Conservation (phyloP, 2,113 vertebrate species). For the Rhinopomastus cyanomelas region DNA sequence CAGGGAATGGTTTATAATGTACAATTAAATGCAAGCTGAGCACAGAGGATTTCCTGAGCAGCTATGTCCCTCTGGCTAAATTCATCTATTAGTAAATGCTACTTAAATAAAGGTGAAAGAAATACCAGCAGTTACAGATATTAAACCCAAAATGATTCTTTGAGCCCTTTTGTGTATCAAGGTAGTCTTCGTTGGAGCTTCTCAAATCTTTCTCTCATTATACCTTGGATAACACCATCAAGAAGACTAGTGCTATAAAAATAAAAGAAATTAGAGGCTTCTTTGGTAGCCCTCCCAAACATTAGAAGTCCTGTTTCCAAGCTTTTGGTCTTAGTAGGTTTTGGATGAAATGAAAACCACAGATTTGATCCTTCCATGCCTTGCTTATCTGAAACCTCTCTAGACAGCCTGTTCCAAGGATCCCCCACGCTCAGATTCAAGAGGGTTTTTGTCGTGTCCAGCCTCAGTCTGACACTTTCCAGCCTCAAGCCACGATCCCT, state of each 20-base stretch:
- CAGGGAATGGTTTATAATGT: slow-evolving; percentile 29
- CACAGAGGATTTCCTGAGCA: neutral
- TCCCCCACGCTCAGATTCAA: no score
- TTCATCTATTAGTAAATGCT: slow-evolving; percentile 21
- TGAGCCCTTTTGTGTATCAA: neutral
- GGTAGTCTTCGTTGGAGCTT: neutral
- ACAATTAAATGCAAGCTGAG: slow-evolving; percentile 57
- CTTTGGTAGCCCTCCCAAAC: neutral
- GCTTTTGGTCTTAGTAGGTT: slow-evolving; percentile 8
- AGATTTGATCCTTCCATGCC: accelerated
- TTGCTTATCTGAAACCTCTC: neutral
- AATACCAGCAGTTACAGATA: neutral
- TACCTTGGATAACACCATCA: neutral
- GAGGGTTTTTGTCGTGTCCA: no score
- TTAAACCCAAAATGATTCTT: neutral
- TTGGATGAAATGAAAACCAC: slow-evolving; percentile 8
- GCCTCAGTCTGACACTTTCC: no score
- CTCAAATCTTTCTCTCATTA: neutral
- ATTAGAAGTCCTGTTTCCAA: slow-evolving; percentile 14
- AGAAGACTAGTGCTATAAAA: neutral
- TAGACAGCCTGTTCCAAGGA: no score
- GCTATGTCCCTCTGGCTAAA: slow-evolving; percentile 11
- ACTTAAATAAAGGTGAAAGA: slow-evolving; percentile 37
- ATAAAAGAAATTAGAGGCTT: slow-evolving; percentile 16
- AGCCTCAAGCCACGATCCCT: no score